Base-by-base conservation (phyloP, 2,113 vertebrate genomes). In the Nycticebus coucang region DNA sequence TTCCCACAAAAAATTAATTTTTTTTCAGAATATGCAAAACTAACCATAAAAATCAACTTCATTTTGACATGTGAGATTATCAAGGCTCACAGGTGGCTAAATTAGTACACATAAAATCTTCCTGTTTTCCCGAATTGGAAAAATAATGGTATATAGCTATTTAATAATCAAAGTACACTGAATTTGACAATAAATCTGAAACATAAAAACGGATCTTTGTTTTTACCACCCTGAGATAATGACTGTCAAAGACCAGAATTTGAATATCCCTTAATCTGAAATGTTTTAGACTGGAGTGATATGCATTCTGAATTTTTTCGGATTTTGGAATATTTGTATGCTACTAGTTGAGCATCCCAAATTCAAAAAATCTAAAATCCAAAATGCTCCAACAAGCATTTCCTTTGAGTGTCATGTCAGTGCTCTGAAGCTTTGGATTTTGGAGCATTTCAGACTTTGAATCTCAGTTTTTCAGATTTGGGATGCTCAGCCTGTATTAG, bases 171-270 rank as follows among this genome's bases (percentile, higher is more conserved):
- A 68, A 89, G 17, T 62, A 62, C 12, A 75, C 1, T 53, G 45
- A 90, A 77, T 53, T 78, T 84, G 71, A 93, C 37, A 83, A 80
- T 62, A 96, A 87, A 77, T 45, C 2, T 12, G 71, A 72, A 85
- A 59, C 12, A 82, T 72, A 89, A 3, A 78, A 77, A 88, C 15
- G 37, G 7, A 78, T 88, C 30, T 33, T 71, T 37, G 22, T 88
- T 84, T 21, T 33, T 87, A 78, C 55, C 6, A 13, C 2, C 9
- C 33, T 90, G 28, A 87, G 55, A 77, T 50, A 91, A 85, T 81
- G 35, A 89, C 1, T 81, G 3, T 15, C 59, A 93, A 14, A 35
- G 33, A 24, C 37, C 66, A 77, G 14, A 77, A 26, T 26, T 18
- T 74, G 71, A 74, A 22, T 7, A 74, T 74, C 74, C 4, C 26